Base-by-base conservation (phyloP, 1,140 invertebrate species). In the Tetramorium alpestre region DNA sequence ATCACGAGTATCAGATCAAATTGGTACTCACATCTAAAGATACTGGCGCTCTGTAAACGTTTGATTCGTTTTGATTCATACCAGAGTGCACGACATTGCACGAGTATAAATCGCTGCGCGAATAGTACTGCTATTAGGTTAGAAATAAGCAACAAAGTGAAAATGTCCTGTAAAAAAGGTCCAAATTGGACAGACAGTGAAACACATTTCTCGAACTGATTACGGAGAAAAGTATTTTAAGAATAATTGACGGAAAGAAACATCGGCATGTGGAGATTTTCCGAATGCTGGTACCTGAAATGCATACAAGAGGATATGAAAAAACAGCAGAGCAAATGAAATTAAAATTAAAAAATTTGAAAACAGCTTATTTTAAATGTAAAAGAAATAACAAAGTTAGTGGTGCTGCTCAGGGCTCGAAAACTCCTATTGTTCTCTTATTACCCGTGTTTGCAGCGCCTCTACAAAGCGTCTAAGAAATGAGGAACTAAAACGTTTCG, bases 321-420 rank as follows among this genome's bases (percentile, higher is more conserved):
- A 73, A 73, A 13, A 73, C 51, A 16, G 47, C 51, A 3, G 2
- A 73, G 25, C 70, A 73, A 18, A 56, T 73, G 10, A 73, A 73
- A 73, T 73, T 73, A 56, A 73, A 73, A 73, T 56, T 73, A 22
- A 73, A 73, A 22, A 73, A 54, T n/a, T 73, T 73, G 38, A 73
- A 41, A 18, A 8, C 38, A 41, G 28, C 51, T 16, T 73, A 73
- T 47, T 73, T 56, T n/a, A 73, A 73, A 13, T 73, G 70, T n/a
- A 73, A 56, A 41, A 56, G 51, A 73, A 25, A 70, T 28, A 73
- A 73, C 41, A 73, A 13, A 41, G 7, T 73, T 2, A 73, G 70
- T 56, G 70, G 51, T 33, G 69, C 69, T 38, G 51, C 49, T n/a
- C n/a, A n/a, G n/a, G n/a, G n/a, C n/a, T n/a, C n/a, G n/a, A n/a